These are phyloP conservation scores for Cassiopea andromeda DNA, from an alignment of 30 jellyfish, hydroid and myxozoan species.

Conservation along the genomic window DNA sequence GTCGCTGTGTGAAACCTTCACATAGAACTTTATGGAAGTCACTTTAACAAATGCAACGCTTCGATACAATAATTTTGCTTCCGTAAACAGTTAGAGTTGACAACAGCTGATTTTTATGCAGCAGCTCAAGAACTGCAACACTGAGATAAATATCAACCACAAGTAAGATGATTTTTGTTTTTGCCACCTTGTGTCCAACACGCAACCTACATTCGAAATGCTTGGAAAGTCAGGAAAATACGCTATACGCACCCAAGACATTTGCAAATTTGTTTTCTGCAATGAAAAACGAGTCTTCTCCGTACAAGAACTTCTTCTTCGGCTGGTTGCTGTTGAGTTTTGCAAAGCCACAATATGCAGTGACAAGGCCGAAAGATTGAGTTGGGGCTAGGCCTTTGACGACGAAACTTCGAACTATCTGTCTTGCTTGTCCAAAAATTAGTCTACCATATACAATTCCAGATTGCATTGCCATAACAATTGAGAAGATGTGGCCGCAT, in stretches of 20 bases:
- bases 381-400: slow-evolving; percentile 18
- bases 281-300: slow-evolving; percentile 83
- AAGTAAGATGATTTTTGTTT: not conserved
- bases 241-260: slow-evolving; percentile 66
- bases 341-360: slow-evolving; percentile 85
- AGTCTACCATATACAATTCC: slow-evolving; percentile 81
- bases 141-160: no score
- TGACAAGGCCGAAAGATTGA: slow-evolving; percentile 64
- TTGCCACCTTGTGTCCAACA: not conserved
- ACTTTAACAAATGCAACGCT: no score
- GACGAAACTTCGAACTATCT: slow-evolving; percentile 51
- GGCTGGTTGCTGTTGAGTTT: slow-evolving; percentile 62
- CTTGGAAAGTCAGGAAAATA: not conserved
- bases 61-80: no score
- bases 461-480: slow-evolving; percentile 83
- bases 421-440: slow-evolving; percentile 72
- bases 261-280: slow-evolving; percentile 70
- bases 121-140: no score
- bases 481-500: slow-evolving; percentile 14
- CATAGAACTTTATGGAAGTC: no score
- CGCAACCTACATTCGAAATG: not conserved
- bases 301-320: slow-evolving; percentile 66
- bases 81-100: no score
- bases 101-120: no score
- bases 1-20: no score